phyloP scores from a whole-genome alignment of 2,888 invertebrate species.

The Tholera decimalis region DNA sequence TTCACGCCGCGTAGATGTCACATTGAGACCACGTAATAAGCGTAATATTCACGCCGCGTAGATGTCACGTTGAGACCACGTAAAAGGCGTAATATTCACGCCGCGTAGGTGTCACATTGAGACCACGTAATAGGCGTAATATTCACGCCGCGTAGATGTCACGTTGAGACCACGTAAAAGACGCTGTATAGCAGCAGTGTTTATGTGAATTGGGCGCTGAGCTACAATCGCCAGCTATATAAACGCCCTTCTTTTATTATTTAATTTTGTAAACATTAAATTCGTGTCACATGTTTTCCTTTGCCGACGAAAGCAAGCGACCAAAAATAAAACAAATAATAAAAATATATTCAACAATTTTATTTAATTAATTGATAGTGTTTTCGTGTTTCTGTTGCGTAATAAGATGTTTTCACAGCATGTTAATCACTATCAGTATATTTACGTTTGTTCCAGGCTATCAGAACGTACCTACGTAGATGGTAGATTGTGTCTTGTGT shows the following conservation, averaged over 20 bases:
- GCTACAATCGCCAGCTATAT: neutral
- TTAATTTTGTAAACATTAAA: neutral
- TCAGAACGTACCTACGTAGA: slow-evolving; percentile 64
- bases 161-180: neutral
- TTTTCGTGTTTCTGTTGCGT: slow-evolving; percentile 48
- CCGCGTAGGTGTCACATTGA: too few relatives aligned
- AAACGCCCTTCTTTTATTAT: neutral
- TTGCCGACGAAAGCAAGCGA: slow-evolving; percentile 6
- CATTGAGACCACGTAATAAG: neutral
- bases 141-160: neutral
- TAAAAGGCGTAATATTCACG: neutral
- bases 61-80: neutral
- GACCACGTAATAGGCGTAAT: neutral
- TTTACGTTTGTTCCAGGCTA: slow-evolving; percentile 76
- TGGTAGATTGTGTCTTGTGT: slow-evolving; percentile 40
- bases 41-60: neutral
- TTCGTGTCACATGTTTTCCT: neutral
- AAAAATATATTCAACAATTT: slow-evolving; percentile 39
- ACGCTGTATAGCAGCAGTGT: neutral
- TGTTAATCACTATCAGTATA: slow-evolving; percentile 66
- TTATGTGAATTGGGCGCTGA: neutral
- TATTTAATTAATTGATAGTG: slow-evolving; percentile 51
- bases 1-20: neutral
- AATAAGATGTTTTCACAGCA: slow-evolving; percentile 67
- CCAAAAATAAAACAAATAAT: slow-evolving; percentile 16